phyloP scores from a whole-genome alignment of 2,888 invertebrate species.

The Coremacera marginata region DNA sequence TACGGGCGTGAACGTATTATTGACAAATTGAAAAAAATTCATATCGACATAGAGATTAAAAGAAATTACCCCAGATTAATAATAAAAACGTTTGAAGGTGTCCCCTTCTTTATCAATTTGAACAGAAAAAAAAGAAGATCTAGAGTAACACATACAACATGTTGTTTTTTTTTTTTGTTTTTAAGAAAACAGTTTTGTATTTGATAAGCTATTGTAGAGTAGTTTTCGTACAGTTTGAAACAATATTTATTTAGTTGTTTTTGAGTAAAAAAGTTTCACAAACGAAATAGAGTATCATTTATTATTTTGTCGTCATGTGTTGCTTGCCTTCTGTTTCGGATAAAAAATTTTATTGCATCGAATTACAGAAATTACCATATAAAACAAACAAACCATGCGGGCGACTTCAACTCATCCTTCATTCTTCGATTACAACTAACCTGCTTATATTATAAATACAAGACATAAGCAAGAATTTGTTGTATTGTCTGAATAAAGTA shows the following conservation, averaged over 20 bases:
- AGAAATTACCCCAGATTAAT: too few species aligned
- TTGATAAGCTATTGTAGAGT: background rate
- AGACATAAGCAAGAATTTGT: background rate
- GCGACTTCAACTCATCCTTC: background rate
- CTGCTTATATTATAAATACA: slow-evolving; percentile 21
- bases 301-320: background rate
- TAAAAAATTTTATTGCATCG: background rate
- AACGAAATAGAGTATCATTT: background rate
- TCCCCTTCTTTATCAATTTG: too few species aligned
- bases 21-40: too few species aligned
- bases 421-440: slow-evolving; percentile 7
- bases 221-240: background rate
- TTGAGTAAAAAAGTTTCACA: background rate
- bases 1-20: too few species aligned
- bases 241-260: slow-evolving; percentile 29
- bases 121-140: too few species aligned
- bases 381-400: background rate
- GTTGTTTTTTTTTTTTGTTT: too few species aligned
- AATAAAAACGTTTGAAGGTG: too few species aligned
- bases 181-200: background rate
- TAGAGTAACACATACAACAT: too few species aligned
- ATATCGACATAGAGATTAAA: too few species aligned
- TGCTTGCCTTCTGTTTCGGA: background rate
- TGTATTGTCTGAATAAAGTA: background rate
- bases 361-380: slow-evolving; percentile 13